These are phyloP conservation scores for Alviniconcha strummeri DNA, from an alignment of 2,888 invertebrate species.

Conservation along the genomic window DNA sequence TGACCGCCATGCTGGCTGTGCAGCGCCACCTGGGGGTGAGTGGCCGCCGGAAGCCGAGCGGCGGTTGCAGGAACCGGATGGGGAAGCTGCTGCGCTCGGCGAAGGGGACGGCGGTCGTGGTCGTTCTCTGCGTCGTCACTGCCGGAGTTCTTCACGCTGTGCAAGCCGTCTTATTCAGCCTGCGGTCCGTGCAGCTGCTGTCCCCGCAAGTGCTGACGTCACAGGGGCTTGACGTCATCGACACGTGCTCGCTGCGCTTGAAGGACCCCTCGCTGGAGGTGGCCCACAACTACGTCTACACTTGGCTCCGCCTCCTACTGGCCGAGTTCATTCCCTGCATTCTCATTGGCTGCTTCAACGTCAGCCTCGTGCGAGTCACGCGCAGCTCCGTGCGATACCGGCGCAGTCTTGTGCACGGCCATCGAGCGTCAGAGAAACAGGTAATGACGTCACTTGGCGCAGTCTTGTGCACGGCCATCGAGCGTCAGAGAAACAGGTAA, in stretches of 20 bases:
- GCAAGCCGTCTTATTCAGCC: slow-evolving; percentile 11
- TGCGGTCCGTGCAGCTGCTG: slow-evolving; percentile 23
- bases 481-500: slow-evolving; percentile 16
- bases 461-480: slow-evolving; percentile 30
- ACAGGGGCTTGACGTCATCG: slow-evolving; percentile 4
- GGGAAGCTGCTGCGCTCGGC: neutral
- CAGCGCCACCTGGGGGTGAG: slow-evolving; percentile 32
- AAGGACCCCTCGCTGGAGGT: neutral
- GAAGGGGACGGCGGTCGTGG: slow-evolving; percentile 21
- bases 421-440: slow-evolving; percentile 16
- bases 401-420: slow-evolving; percentile 29
- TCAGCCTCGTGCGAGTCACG: slow-evolving; percentile 25
- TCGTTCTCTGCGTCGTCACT: neutral
- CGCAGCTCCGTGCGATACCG: slow-evolving; percentile 28
- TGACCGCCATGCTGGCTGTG: slow-evolving; percentile 31
- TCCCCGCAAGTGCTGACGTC: slow-evolving; percentile 21
- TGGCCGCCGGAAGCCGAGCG: neutral
- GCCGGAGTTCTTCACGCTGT: slow-evolving; percentile 21
- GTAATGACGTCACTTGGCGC: slow-evolving; percentile 13
- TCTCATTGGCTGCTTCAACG: slow-evolving; percentile 21
- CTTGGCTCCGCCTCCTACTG: slow-evolving; percentile 29
- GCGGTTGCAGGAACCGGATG: neutral
- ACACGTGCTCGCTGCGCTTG: slow-evolving; percentile 30
- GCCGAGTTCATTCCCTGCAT: slow-evolving; percentile 33
- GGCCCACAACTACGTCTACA: slow-evolving; percentile 27